Evolutionary conservation across 2,888 invertebrate genomes (phyloP).

Genomic region (Poecilus cupreus): DNA sequence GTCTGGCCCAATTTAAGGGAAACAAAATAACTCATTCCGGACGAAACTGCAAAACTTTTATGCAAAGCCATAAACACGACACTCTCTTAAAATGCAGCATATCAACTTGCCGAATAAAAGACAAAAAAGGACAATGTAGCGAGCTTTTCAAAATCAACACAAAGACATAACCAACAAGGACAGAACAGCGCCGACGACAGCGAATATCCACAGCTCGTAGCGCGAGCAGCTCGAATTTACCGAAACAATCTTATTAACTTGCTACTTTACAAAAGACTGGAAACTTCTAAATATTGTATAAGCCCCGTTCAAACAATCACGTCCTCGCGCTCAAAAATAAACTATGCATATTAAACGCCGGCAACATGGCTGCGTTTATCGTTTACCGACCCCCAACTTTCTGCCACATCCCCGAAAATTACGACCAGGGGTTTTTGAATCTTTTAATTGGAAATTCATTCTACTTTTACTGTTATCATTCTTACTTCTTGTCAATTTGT

Average conservation of each 20-base stretch:
- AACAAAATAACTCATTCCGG: slow-evolving; percentile 50
- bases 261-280: slow-evolving; percentile 48
- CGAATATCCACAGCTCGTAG: slow-evolving; percentile 24
- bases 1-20: slow-evolving; percentile 11
- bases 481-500: too few relatives aligned
- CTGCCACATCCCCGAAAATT: neutral
- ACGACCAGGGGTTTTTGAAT: neutral
- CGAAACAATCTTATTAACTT: slow-evolving; percentile 50
- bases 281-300: slow-evolving; percentile 54
- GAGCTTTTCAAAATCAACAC: slow-evolving; percentile 49
- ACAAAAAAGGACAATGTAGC: slow-evolving; percentile 31
- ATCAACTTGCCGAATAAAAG: slow-evolving; percentile 28
- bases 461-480: too few relatives aligned
- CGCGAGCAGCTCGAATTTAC: slow-evolving; percentile 31
- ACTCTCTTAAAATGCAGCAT: slow-evolving; percentile 55
- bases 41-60: slow-evolving; percentile 64
- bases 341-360: slow-evolving; percentile 46
- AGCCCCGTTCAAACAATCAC: slow-evolving; percentile 49
- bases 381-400: neutral
- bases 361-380: slow-evolving; percentile 19
- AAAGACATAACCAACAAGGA: slow-evolving; percentile 47
- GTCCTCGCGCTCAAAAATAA: slow-evolving; percentile 40
- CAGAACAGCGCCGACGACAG: neutral
- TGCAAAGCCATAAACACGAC: slow-evolving; percentile 64
- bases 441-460: too few relatives aligned